These are phyloP conservation scores for Drepana falcataria DNA, from an alignment of 2,888 invertebrate genomes.

Conservation along the genomic window DNA sequence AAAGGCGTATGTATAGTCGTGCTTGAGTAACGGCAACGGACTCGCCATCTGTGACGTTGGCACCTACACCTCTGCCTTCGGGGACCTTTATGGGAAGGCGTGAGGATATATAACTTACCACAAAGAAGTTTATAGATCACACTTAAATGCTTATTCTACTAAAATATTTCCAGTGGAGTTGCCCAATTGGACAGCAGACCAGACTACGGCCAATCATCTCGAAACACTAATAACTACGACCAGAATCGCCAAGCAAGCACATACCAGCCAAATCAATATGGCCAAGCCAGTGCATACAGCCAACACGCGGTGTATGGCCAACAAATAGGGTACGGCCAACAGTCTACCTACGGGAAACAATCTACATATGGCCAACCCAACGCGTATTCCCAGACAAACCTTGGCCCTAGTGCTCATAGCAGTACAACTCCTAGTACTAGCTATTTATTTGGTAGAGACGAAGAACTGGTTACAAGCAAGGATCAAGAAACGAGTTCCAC, in stretches of 20 bases:
- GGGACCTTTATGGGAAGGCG: too few species aligned
- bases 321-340: constrained; percentile 20
- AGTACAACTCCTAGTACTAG: constrained; percentile 71
- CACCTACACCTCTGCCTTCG: too few species aligned
- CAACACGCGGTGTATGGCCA: constrained; percentile 19
- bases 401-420: constrained; percentile 27
- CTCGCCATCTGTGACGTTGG: too few species aligned
- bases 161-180: constrained; percentile 18
- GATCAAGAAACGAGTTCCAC: constrained; percentile 42
- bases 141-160: too few species aligned
- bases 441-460: constrained; percentile 76
- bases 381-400: constrained; percentile 15
- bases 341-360: constrained; percentile 14
- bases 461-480: constrained; percentile 59
- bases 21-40: too few species aligned
- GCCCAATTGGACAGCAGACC: constrained; percentile 20
- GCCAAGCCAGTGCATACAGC: constrained; percentile 15
- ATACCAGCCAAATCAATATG: constrained; percentile 14
- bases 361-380: constrained; percentile 14
- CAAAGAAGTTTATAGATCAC: too few species aligned
- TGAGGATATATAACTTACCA: too few species aligned
- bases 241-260: constrained; percentile 14
- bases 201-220: constrained; percentile 24
- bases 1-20: too few species aligned
- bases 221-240: constrained; percentile 25